phyloP scores from a whole-genome alignment of 2,113 vertebrate genomes.

The Brachirus orientalis region DNA sequence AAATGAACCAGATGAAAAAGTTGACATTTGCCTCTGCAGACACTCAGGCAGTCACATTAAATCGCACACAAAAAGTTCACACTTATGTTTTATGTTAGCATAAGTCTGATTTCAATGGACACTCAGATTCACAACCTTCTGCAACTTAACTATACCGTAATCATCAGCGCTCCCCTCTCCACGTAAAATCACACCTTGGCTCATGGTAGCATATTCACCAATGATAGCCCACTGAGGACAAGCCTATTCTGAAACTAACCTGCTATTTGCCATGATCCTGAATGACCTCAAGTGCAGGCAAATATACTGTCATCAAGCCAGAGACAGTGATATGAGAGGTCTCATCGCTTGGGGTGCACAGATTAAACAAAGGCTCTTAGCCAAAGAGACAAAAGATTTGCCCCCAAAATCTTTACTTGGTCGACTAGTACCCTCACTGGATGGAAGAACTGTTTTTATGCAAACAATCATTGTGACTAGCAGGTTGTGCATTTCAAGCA shows the following conservation, averaged over 20 bases:
- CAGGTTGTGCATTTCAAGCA: conserved; percentile 7
- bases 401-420: conserved; percentile 36
- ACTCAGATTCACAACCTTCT: conserved; percentile 30
- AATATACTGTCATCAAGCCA: conserved; percentile 61
- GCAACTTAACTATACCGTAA: conserved; percentile 20
- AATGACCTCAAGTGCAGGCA: conserved; percentile 59
- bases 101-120: conserved; percentile 33
- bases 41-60: too few species aligned
- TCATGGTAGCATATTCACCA: conserved; percentile 28
- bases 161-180: conserved; percentile 26
- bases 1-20: not conserved
- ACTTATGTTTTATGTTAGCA: conserved; percentile 20
- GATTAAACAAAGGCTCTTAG: conserved; percentile 59
- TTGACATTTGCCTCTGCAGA: not conserved
- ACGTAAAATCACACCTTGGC: conserved; percentile 48
- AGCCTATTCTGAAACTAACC: conserved; percentile 50
- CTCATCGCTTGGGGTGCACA: conserved; percentile 40
- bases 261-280: conserved; percentile 60
- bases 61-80: not conserved
- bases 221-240: conserved; percentile 40
- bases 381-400: too few species aligned
- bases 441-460: too few species aligned
- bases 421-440: conserved; percentile 38
- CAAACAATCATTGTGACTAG: conserved; percentile 29
- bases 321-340: conserved; percentile 58